Evolutionary conservation across 2,113 vertebrate species (phyloP).

Genomic region (Gymnocephalus cernua): DNA sequence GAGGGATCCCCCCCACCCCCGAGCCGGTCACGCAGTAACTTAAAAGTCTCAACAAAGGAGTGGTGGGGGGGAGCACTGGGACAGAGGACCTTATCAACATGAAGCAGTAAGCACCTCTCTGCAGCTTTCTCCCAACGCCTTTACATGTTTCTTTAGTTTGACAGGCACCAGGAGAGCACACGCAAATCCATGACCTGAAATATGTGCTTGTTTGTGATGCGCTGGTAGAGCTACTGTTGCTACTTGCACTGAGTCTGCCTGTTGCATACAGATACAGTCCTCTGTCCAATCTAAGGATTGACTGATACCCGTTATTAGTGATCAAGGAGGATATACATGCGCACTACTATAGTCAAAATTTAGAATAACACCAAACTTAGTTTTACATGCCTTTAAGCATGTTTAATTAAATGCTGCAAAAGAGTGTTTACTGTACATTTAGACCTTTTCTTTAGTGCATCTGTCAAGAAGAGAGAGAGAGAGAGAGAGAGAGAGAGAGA

Average conservation of each 20-base stretch:
- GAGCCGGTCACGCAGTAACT: slow-evolving; percentile 28
- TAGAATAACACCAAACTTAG: no score
- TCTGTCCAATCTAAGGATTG: no score
- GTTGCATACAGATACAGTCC: slow-evolving; percentile 61
- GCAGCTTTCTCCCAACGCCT: slow-evolving; percentile 38
- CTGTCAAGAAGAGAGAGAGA: no score
- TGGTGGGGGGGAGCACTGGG: slow-evolving; percentile 15
- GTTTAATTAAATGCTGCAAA: no score
- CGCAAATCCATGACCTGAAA: slow-evolving; percentile 52
- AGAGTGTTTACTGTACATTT: no score
- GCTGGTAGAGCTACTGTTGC: slow-evolving; percentile 49
- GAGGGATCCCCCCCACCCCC: not conserved
- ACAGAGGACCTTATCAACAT: slow-evolving; percentile 57
- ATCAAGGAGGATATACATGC: no score
- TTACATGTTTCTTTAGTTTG: slow-evolving; percentile 62
- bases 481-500: no score
- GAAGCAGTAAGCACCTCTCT: slow-evolving; percentile 64
- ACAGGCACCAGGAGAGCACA: slow-evolving; percentile 43
- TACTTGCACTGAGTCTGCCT: slow-evolving; percentile 39
- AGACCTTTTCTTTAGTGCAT: no score
- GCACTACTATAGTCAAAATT: no score
- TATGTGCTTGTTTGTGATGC: slow-evolving; percentile 45
- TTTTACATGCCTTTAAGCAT: no score
- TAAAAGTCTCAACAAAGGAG: slow-evolving; percentile 38
- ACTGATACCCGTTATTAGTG: no score